phyloP scores from a whole-genome alignment of 2,797 vertebrate genomes.

The Craterocephalus amniculus region DNA sequence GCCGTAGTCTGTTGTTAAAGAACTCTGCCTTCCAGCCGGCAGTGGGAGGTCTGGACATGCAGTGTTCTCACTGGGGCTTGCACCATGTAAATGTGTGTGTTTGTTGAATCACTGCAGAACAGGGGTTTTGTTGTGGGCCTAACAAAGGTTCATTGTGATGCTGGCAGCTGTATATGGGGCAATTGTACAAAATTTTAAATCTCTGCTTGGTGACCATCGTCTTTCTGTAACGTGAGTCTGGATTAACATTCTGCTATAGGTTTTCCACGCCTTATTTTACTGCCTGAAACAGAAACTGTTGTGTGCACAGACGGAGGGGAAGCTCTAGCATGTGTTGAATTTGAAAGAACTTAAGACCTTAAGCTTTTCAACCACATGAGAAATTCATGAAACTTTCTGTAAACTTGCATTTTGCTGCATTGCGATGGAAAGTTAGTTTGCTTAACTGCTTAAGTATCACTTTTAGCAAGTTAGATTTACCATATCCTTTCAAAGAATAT shows the following conservation, averaged over 20 bases:
- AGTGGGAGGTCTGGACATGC: slow-evolving; percentile 71
- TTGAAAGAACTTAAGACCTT: slow-evolving; percentile 24
- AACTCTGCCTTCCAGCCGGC: slow-evolving; percentile 76
- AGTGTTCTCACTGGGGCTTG: slow-evolving; percentile 75
- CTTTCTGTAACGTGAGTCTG: slow-evolving; percentile 72
- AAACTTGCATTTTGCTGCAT: background rate
- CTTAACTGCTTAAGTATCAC: background rate
- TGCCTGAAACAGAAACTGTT: slow-evolving; percentile 8
- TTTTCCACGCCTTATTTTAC: slow-evolving; percentile 46
- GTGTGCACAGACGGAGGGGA: slow-evolving; percentile 12
- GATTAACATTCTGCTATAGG: slow-evolving; percentile 88
- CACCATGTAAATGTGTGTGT: slow-evolving; percentile 79
- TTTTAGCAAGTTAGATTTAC: background rate
- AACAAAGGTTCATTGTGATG: slow-evolving; percentile 90
- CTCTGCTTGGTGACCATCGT: slow-evolving; percentile 85
- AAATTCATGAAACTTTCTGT: slow-evolving; percentile 5
- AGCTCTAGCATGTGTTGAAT: slow-evolving; percentile 17
- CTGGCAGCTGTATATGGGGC: slow-evolving; percentile 79
- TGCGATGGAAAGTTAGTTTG: background rate
- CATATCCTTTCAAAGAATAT: background rate
- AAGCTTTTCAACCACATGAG: slow-evolving; percentile 12
- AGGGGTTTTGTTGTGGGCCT: slow-evolving; percentile 84
- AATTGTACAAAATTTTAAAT: slow-evolving; percentile 88
- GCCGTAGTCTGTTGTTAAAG: slow-evolving; percentile 47
- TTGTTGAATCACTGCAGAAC: slow-evolving; percentile 80